Evolutionary conservation across 1,140 invertebrate species (phyloP).

Genomic region (Carposina sasakii): DNA sequence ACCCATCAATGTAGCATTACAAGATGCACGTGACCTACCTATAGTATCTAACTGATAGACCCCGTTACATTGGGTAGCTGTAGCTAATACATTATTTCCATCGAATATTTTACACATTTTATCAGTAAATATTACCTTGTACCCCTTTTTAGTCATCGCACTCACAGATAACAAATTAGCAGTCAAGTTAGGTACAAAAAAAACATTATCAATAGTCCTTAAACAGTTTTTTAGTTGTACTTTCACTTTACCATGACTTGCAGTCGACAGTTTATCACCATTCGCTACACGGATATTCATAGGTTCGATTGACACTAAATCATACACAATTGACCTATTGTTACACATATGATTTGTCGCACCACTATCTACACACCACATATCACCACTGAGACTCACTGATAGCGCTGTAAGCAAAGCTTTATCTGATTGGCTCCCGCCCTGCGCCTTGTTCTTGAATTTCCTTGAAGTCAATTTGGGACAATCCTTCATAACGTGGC

Average conservation of each 20-base stretch:
- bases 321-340: background rate
- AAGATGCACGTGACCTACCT: background rate
- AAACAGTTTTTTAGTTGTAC: background rate
- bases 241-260: background rate
- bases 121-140: constrained; percentile 1
- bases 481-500: constrained; percentile 12
- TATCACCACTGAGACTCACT: background rate
- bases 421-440: background rate
- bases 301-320: no score
- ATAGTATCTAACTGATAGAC: constrained; percentile 6
- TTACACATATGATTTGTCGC: constrained; percentile 19
- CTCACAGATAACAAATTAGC: constrained; percentile 6
- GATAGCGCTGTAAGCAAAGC: constrained; percentile 6
- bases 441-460: constrained; percentile 1
- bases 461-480: no score
- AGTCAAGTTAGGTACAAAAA: constrained; percentile 6
- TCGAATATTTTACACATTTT: constrained; percentile 5
- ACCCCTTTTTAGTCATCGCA: background rate
- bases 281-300: constrained; percentile 1
- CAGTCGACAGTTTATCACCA: constrained; percentile 1
- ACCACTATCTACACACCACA: constrained; percentile 24
- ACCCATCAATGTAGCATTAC: no score
- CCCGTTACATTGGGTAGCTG: background rate
- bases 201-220: background rate
- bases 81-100: background rate